These are phyloP conservation scores for Anguilla megastoma DNA, from an alignment of 2,797 vertebrate genomes.

Conservation along the genomic window DNA sequence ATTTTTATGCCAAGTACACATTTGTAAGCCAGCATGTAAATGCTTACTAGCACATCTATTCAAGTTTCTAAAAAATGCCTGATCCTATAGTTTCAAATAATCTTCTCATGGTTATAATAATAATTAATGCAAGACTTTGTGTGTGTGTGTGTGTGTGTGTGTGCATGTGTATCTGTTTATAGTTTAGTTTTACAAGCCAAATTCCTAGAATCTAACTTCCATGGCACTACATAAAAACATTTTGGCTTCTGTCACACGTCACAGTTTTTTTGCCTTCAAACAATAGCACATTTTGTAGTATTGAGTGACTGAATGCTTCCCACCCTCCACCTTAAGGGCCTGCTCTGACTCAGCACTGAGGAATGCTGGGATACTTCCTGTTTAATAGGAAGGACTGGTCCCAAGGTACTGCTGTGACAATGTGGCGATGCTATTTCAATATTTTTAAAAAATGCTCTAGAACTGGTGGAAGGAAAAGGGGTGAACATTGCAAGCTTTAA, in stretches of 20 bases:
- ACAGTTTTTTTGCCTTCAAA: background rate
- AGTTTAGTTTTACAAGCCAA: background rate
- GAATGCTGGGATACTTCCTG: slow-evolving; percentile 21
- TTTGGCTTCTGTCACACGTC: background rate
- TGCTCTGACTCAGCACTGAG: slow-evolving; percentile 13
- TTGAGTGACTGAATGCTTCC: background rate
- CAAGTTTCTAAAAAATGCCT: slow-evolving; percentile 52
- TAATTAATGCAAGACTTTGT: slow-evolving; percentile 44
- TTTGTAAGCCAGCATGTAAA: slow-evolving; percentile 70
- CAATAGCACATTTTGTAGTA: slow-evolving; percentile 11
- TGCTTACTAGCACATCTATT: slow-evolving; percentile 46
- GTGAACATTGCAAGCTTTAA: background rate
- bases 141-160: background rate
- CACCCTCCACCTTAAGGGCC: background rate
- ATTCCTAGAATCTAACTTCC: slow-evolving; percentile 2
- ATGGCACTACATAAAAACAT: background rate
- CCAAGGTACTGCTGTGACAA: background rate
- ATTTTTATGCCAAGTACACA: slow-evolving; percentile 69
- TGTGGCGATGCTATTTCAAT: background rate
- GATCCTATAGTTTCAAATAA: slow-evolving; percentile 58
- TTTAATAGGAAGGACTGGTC: slow-evolving; percentile 7
- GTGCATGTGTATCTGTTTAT: background rate
- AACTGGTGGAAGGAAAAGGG: slow-evolving; percentile 2
- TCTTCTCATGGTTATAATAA: slow-evolving; percentile 42
- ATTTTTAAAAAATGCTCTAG: background rate